These are phyloP conservation scores for Salvelinus fontinalis DNA, from an alignment of 2,113 vertebrate species.

Conservation along the genomic window DNA sequence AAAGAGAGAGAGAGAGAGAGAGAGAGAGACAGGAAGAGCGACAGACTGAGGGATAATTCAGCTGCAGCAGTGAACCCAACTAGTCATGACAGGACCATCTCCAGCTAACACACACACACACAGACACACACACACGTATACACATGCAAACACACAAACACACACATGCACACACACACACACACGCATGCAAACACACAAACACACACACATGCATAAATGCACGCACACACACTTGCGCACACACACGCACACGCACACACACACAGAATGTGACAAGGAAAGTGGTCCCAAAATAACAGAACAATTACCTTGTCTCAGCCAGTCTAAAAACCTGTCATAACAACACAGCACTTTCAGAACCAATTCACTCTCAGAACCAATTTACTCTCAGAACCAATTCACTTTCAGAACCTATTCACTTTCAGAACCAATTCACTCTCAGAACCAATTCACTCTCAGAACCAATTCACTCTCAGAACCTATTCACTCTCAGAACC, in stretches of 20 bases:
- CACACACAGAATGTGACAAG: not conserved
- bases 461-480: not conserved
- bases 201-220: not conserved
- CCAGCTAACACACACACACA: not conserved
- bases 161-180: no score
- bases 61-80: conserved; percentile 43
- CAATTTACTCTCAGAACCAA: not conserved
- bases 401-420: not conserved
- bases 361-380: not conserved
- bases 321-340: conserved; percentile 29
- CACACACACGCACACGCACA: not conserved
- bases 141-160: not conserved
- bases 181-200: no score
- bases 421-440: not conserved
- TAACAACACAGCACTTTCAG: conserved; percentile 9
- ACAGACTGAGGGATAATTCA: conserved; percentile 34
- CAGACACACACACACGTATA: no score
- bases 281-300: conserved; percentile 1
- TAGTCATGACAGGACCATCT: conserved; percentile 53
- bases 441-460: not conserved
- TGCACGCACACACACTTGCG: no score
- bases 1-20: not conserved
- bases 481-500: not conserved
- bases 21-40: not conserved
- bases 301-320: conserved; percentile 30